Percentiles rank a stretch among this genome's conserved stretches.
phyloP scores from a whole-genome alignment of 2,113 vertebrate species.

The Laticauda colubrina region DNA sequence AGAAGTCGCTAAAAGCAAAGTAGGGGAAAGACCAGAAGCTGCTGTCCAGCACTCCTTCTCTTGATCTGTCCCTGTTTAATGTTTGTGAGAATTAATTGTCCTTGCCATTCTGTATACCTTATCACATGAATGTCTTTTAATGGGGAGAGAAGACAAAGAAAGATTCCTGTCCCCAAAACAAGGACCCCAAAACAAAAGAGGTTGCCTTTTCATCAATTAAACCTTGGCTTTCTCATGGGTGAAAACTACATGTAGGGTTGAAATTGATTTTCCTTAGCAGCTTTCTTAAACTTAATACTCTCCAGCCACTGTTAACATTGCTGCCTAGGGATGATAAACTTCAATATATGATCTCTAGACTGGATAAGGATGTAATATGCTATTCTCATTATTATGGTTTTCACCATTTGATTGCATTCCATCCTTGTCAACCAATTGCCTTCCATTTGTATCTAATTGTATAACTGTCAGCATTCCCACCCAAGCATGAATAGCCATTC shows the following conservation, averaged over 20 bases:
- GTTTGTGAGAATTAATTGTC: neutral
- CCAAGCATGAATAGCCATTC: neutral
- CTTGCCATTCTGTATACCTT: neutral
- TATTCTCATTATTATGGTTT: neutral
- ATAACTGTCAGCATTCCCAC: neutral
- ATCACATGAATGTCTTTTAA: neutral
- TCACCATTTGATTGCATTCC: neutral
- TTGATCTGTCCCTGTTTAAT: neutral
- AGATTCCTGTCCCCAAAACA: neutral
- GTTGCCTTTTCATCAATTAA: neutral
- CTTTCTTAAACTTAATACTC: neutral
- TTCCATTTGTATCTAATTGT: neutral
- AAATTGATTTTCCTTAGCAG: neutral
- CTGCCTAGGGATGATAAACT: neutral
- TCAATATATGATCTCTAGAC: neutral
- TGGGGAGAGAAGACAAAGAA: neutral
- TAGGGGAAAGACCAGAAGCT: neutral
- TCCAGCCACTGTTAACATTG: neutral
- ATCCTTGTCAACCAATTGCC: neutral
- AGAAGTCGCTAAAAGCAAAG: neutral
- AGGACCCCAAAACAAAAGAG: neutral
- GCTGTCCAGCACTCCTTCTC: neutral
- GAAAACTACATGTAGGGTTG: neutral
- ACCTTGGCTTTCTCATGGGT: neutral
- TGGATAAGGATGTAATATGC: neutral